A percentile compares a stretch with the other conserved stretches of the same genome.
Conservation (phyloP, 2,113 vertebrate genomes). For the Spheniscus mendiculus region DNA sequence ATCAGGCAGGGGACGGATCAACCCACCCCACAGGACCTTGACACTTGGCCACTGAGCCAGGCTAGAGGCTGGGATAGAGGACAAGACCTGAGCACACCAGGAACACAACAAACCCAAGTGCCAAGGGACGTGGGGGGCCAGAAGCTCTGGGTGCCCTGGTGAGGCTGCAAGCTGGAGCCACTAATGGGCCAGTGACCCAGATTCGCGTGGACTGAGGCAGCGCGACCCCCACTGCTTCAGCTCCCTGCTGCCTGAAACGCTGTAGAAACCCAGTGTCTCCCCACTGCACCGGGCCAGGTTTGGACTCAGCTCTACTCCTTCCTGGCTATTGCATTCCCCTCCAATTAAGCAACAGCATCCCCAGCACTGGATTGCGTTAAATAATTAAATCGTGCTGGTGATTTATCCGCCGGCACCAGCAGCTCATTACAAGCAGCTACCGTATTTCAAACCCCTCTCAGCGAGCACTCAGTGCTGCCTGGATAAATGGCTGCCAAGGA, state of each 20-base stretch:
- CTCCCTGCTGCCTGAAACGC: neutral
- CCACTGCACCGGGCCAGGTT: neutral
- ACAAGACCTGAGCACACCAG: neutral
- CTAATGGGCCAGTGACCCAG: neutral
- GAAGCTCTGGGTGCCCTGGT: neutral
- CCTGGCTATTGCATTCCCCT: constrained; percentile 29
- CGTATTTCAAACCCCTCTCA: constrained; percentile 34
- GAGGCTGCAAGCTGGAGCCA: neutral
- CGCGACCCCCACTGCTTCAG: neutral
- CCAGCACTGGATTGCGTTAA: constrained; percentile 51
- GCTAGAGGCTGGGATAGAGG: neutral
- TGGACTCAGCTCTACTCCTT: neutral
- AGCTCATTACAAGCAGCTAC: constrained; percentile 57
- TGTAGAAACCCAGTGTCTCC: neutral
- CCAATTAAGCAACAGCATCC: constrained; percentile 40
- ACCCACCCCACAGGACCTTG: neutral
- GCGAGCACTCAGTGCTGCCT: neutral
- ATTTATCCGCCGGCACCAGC: constrained; percentile 58
- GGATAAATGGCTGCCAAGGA: constrained; percentile 56
- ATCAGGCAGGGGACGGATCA: neutral
- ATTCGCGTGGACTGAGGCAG: fast-evolving
- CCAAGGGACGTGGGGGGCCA: neutral
- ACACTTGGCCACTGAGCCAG: neutral
- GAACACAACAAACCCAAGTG: neutral
- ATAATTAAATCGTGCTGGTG: constrained; percentile 37